These are phyloP conservation scores for Balaeniceps rex DNA, from an alignment of 2,113 vertebrate species.

Conservation along the genomic window DNA sequence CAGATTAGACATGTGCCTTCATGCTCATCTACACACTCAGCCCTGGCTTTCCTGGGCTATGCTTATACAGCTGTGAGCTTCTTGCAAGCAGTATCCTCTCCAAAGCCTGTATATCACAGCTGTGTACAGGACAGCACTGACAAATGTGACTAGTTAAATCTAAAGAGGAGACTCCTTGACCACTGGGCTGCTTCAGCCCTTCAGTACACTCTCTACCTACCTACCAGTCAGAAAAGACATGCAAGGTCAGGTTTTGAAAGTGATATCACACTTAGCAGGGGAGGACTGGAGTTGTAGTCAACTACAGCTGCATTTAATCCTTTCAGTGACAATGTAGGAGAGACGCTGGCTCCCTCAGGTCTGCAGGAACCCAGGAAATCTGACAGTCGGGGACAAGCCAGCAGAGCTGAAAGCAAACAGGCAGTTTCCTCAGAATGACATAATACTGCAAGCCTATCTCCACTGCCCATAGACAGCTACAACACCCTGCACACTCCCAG, in stretches of 20 bases:
- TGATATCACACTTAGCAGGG: neutral
- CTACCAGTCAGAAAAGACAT: neutral
- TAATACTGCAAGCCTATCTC: neutral
- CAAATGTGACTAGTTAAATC: neutral
- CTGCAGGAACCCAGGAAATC: neutral
- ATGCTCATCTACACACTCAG: neutral
- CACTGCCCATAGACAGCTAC: neutral
- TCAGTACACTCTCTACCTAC: neutral
- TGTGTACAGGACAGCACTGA: neutral
- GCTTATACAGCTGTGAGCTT: neutral
- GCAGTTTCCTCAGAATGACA: neutral
- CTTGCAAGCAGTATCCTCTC: neutral
- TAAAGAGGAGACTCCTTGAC: neutral
- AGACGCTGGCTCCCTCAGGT: neutral
- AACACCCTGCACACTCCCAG: neutral
- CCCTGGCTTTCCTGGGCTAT: neutral
- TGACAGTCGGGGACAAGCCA: neutral
- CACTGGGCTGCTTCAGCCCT: neutral
- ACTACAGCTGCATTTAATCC: neutral
- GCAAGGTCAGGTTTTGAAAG: neutral
- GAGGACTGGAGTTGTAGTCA: neutral
- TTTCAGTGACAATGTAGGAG: rapidly evolving
- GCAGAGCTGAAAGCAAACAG: neutral
- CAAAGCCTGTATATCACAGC: neutral
- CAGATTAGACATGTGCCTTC: neutral